A percentile compares a stretch with the other conserved stretches of the same genome.
phyloP scores from a whole-genome alignment of 2,888 invertebrate species.

The Harmothoe impar region DNA sequence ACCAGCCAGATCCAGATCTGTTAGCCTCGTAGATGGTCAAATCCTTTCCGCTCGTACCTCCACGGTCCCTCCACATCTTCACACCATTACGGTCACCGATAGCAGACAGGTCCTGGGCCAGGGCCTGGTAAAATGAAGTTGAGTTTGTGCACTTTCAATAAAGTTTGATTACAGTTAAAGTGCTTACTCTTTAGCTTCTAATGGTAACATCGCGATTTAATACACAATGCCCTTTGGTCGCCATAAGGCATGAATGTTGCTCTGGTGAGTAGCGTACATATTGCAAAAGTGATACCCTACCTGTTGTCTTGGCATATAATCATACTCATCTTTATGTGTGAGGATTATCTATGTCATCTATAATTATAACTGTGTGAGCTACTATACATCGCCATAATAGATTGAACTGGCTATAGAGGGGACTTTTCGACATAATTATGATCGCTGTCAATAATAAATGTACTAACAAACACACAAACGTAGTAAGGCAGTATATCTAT shows the following conservation, averaged over 20 bases:
- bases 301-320: neutral
- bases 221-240: neutral
- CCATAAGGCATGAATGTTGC: neutral
- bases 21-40: constrained; percentile 32
- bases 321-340: too few relatives aligned
- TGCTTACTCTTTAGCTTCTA: neutral
- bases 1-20: constrained; percentile 15
- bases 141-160: neutral
- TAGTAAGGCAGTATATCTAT: too few relatives aligned
- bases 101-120: constrained; percentile 20
- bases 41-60: constrained; percentile 46
- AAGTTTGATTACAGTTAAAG: neutral
- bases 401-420: too few relatives aligned
- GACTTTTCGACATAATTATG: too few relatives aligned
- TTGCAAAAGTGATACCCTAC: neutral
- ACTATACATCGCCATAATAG: too few relatives aligned
- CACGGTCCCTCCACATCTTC: constrained; percentile 50
- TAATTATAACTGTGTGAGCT: too few relatives aligned
- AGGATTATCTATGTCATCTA: too few relatives aligned
- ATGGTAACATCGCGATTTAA: neutral
- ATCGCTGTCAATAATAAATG: too few relatives aligned
- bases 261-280: neutral
- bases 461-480: too few relatives aligned
- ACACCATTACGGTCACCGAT: constrained; percentile 17
- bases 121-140: constrained; percentile 12